Percentiles rank a stretch among this genome's conserved stretches.
phyloP scores from a whole-genome alignment of 2,888 invertebrate genomes.

The Heliconius charithonia region DNA sequence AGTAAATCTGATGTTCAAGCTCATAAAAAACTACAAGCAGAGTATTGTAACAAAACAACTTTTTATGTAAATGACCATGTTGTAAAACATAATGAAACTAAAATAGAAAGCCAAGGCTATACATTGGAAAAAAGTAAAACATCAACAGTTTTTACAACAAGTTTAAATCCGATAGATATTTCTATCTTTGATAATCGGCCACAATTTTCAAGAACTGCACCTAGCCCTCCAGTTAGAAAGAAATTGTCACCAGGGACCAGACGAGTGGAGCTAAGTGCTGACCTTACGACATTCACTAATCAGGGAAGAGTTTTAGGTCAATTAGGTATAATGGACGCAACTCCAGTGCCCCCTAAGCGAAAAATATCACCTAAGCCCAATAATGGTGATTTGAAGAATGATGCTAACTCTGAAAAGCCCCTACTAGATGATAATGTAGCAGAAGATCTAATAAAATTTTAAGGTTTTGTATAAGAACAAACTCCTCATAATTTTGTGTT shows the following conservation, averaged over 20 bases:
- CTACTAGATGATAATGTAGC: conserved; percentile 51
- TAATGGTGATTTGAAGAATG: conserved; percentile 50
- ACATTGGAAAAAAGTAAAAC: conserved; percentile 76
- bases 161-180: conserved; percentile 60
- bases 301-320: conserved; percentile 64
- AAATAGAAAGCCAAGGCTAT: conserved; percentile 55
- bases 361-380: conserved; percentile 68
- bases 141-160: conserved; percentile 63
- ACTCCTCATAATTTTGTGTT: not conserved
- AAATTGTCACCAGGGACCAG: conserved; percentile 67
- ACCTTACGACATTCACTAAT: conserved; percentile 60
- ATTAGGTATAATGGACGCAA: conserved; percentile 67
- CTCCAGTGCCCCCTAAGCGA: conserved; percentile 72
- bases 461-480: conserved; percentile 40
- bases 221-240: conserved; percentile 75
- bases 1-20: conserved; percentile 78
- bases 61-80: conserved; percentile 68
- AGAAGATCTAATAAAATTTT: conserved; percentile 79
- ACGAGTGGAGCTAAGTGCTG: conserved; percentile 57
- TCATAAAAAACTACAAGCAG: conserved; percentile 61
- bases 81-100: conserved; percentile 48
- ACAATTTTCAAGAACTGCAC: conserved; percentile 71
- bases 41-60: conserved; percentile 64
- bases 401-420: conserved; percentile 50
- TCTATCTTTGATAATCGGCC: conserved; percentile 76